Percentiles rank a stretch among this genome's conserved stretches.
These are phyloP conservation scores for Noctua janthe DNA, from an alignment of 2,888 invertebrate genomes.

Conservation along the genomic window DNA sequence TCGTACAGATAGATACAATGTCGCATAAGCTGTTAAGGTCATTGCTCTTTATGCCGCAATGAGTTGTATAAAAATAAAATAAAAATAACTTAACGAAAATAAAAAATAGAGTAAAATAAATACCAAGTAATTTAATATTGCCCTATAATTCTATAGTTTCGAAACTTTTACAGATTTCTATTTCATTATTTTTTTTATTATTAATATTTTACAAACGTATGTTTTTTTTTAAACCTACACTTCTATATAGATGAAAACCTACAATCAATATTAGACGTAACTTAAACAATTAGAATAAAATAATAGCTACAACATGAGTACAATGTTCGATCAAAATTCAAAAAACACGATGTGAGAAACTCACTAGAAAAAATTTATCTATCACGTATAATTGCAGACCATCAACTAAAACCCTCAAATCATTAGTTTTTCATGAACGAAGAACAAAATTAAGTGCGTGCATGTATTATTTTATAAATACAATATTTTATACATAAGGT, in stretches of 20 bases:
- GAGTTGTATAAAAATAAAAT: too few relatives aligned
- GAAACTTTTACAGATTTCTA: too few relatives aligned
- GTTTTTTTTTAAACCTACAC: too few relatives aligned
- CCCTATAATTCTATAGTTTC: too few relatives aligned
- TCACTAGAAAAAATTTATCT: not conserved
- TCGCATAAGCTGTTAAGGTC: not conserved
- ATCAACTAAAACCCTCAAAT: slow-evolving; percentile 3
- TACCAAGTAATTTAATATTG: too few relatives aligned
- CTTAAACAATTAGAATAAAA: not conserved
- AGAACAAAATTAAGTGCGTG: not conserved
- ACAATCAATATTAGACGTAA: not conserved
- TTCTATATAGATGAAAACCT: not conserved
- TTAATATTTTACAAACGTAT: too few relatives aligned
- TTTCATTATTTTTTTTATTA: too few relatives aligned
- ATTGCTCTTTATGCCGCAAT: too few relatives aligned
- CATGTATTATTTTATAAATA: not conserved
- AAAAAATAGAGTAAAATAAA: too few relatives aligned
- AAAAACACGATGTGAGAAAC: not conserved
- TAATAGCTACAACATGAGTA: not conserved
- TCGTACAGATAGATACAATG: not conserved
- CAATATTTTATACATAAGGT: too few relatives aligned
- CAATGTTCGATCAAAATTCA: not conserved
- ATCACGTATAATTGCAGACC: not conserved
- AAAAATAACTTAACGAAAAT: too few relatives aligned
- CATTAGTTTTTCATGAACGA: not conserved